Conservation (phyloP, 1,140 invertebrate genomes). For the Pissodes strobi region DNA sequence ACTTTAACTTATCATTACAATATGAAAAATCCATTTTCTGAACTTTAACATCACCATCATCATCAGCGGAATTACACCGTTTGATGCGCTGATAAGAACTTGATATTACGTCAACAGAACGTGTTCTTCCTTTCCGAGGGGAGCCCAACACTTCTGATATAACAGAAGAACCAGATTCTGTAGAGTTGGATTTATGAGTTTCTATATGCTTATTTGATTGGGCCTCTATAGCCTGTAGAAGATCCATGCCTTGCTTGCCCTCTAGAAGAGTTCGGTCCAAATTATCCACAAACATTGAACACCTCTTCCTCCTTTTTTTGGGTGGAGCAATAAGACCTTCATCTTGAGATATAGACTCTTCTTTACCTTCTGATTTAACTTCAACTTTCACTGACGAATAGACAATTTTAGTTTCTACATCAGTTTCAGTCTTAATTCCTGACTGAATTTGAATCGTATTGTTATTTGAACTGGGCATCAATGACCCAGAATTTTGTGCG, state of each 20-base stretch:
- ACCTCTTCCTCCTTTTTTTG: slow-evolving; percentile 38
- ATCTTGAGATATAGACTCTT: slow-evolving; percentile 14
- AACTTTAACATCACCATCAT: slow-evolving; percentile 35
- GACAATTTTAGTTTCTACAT: slow-evolving; percentile 25
- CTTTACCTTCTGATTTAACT: slow-evolving; percentile 7
- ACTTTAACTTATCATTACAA: slow-evolving; percentile 35
- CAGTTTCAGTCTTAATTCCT: slow-evolving; percentile 34
- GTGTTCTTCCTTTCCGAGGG: slow-evolving; percentile 45
- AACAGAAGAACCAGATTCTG: slow-evolving; percentile 30
- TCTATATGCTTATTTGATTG: slow-evolving; percentile 46
- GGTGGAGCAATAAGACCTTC: slow-evolving; percentile 7
- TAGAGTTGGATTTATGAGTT: slow-evolving; percentile 38
- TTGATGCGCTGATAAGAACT: slow-evolving; percentile 33
- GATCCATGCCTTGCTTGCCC: slow-evolving; percentile 47
- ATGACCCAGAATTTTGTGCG: slow-evolving; percentile 18
- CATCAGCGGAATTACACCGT: slow-evolving; percentile 40
- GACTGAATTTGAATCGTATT: slow-evolving; percentile 34
- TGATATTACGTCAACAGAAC: slow-evolving; percentile 44
- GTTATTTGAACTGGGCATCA: slow-evolving; percentile 26
- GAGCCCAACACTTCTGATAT: slow-evolving; percentile 33
- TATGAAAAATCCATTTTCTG: slow-evolving; percentile 42
- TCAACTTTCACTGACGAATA: slow-evolving; percentile 6
- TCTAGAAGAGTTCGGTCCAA: slow-evolving; percentile 45
- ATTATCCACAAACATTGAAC: slow-evolving; percentile 39
- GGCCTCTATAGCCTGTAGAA: slow-evolving; percentile 50